phyloP scores from a whole-genome alignment of 1,140 invertebrate species.

The Drosophila tristis region DNA sequence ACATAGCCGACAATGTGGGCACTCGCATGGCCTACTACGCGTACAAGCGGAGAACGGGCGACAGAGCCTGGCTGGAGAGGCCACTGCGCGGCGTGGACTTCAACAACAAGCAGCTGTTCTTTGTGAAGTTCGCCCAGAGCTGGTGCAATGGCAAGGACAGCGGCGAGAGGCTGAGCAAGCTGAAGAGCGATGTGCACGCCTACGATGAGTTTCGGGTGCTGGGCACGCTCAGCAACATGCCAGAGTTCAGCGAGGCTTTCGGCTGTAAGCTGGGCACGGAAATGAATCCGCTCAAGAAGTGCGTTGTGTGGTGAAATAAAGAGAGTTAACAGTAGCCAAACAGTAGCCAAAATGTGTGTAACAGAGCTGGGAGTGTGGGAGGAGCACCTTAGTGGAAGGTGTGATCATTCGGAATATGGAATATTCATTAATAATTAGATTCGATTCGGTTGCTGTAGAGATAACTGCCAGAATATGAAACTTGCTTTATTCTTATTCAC shows the following conservation, averaged over 20 bases:
- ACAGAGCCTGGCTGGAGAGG: conserved; percentile 84
- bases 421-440: too few relatives aligned
- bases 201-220: conserved; percentile 87
- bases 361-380: neutral
- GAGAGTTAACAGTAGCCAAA: neutral
- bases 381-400: neutral
- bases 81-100: conserved; percentile 85
- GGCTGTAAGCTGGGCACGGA: conserved; percentile 86
- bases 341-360: neutral
- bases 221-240: conserved; percentile 88
- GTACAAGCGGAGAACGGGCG: conserved; percentile 84
- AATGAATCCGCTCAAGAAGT: conserved; percentile 90
- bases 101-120: conserved; percentile 86
- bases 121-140: conserved; percentile 86
- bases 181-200: conserved; percentile 70
- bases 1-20: conserved; percentile 96
- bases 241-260: conserved; percentile 88
- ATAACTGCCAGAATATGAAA: too few relatives aligned
- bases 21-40: conserved; percentile 91
- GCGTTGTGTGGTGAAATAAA: conserved; percentile 82
- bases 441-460: too few relatives aligned
- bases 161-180: conserved; percentile 66
- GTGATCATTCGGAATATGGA: too few relatives aligned
- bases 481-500: too few relatives aligned
- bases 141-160: conserved; percentile 86